Percentiles rank a stretch among this genome's conserved stretches.
These are phyloP conservation scores for Eretmocerus hayati DNA, from an alignment of 2,888 invertebrate species.

Conservation along the genomic window DNA sequence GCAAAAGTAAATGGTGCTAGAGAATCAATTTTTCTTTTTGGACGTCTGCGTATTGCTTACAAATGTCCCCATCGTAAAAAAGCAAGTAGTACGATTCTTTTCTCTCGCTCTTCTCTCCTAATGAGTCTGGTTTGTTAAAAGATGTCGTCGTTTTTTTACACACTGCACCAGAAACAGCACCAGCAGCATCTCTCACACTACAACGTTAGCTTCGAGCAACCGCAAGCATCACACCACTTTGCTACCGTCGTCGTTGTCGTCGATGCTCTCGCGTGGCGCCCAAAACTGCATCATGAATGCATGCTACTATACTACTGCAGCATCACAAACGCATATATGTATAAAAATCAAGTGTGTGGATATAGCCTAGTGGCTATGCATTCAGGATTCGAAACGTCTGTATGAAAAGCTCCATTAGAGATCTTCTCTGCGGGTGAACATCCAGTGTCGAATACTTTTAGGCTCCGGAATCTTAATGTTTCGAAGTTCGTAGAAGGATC, in stretches of 20 bases:
- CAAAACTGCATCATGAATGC: too few species aligned
- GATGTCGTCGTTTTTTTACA: slow-evolving; percentile 33
- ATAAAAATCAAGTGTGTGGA: too few species aligned
- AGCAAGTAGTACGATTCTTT: slow-evolving; percentile 28
- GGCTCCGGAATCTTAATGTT: slow-evolving; percentile 34
- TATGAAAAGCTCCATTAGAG: slow-evolving; percentile 17
- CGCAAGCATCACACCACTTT: too few species aligned
- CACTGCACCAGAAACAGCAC: too few species aligned
- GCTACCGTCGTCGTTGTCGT: too few species aligned
- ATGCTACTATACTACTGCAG: too few species aligned
- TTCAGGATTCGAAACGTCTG: too few species aligned
- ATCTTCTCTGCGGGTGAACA: too few species aligned
- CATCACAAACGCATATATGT: too few species aligned
- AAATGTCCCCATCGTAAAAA: slow-evolving; percentile 46
- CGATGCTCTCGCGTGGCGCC: too few species aligned
- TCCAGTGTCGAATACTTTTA: slow-evolving; percentile 14
- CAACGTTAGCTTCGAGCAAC: slow-evolving; percentile 12
- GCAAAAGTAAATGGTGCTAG: slow-evolving; percentile 3
- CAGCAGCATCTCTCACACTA: too few species aligned
- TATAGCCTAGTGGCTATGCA: too few species aligned
- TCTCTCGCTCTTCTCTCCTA: slow-evolving; percentile 32
- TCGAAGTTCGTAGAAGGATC: slow-evolving; percentile 28
- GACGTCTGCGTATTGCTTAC: slow-evolving; percentile 41
- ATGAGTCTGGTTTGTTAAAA: slow-evolving; percentile 48
- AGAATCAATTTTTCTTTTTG: slow-evolving; percentile 28